Percentiles rank a stretch among this genome's conserved stretches.
Conservation (phyloP, 2,113 vertebrate genomes). For the Myotis davidii region DNA sequence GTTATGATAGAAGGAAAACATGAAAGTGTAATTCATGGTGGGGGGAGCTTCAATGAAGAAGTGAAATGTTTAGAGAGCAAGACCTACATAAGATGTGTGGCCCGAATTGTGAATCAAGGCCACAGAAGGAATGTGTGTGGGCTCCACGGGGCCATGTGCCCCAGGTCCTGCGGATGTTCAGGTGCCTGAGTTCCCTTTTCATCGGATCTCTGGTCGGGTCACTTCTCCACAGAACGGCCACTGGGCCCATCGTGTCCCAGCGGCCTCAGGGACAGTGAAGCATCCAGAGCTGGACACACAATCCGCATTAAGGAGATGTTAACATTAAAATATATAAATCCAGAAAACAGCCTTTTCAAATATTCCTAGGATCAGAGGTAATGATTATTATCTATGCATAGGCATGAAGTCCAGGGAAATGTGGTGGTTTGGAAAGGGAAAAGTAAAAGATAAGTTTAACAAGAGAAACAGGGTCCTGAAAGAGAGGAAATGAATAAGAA, state of each 20-base stretch:
- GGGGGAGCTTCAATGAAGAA: background rate
- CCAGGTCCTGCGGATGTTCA: too few species aligned
- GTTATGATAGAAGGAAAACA: background rate
- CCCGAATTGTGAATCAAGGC: background rate
- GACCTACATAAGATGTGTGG: background rate
- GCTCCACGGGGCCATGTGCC: background rate
- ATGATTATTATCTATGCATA: background rate
- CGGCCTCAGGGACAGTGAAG: background rate
- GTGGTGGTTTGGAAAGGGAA: background rate
- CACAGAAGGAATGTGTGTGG: background rate
- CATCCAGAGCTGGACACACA: background rate
- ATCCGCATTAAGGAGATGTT: background rate
- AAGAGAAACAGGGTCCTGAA: background rate
- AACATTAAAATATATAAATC: background rate
- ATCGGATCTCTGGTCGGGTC: background rate
- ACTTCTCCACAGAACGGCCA: background rate
- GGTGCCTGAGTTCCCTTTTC: fast-evolving
- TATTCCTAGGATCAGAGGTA: background rate
- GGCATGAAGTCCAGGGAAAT: background rate
- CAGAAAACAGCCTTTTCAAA: background rate
- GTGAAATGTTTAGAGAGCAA: background rate
- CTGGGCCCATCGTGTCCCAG: background rate
- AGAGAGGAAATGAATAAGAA: background rate
- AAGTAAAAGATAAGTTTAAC: background rate
- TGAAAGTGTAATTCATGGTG: background rate